A percentile compares a stretch with the other conserved stretches of the same genome.
Evolutionary conservation across 1,140 invertebrate species (phyloP).

Genomic region (Rhynchophorus ferrugineus): DNA sequence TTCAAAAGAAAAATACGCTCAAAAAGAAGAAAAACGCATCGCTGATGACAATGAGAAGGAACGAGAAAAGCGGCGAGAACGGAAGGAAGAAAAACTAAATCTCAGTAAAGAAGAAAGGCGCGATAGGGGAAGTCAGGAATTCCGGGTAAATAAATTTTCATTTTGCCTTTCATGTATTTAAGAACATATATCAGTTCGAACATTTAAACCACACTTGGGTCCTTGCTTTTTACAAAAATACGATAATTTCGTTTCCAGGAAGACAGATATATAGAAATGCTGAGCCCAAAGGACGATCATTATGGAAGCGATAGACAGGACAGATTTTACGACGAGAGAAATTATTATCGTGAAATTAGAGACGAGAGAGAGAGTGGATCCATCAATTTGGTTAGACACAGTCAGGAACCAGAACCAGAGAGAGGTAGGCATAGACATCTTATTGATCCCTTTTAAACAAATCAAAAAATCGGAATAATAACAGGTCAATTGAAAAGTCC

Average conservation of each 20-base stretch:
- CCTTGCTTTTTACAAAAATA: no score
- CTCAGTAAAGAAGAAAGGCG: conserved; percentile 11
- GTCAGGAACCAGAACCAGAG: conserved; percentile 37
- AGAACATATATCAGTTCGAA: conserved; percentile 3
- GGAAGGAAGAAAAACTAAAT: conserved; percentile 21
- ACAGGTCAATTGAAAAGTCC: no score
- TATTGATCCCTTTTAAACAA: no score
- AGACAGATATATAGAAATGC: conserved; percentile 41
- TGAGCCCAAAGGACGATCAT: conserved; percentile 38
- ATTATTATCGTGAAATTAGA: conserved; percentile 42
- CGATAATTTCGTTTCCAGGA: no score
- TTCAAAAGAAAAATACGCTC: conserved; percentile 42
- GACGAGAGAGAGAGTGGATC: conserved; percentile 34
- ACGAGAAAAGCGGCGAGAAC: conserved; percentile 35
- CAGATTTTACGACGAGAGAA: conserved; percentile 38
- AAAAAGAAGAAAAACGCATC: conserved; percentile 45
- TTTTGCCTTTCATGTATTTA: conserved; percentile 1
- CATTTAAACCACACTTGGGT: no score
- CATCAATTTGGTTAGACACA: conserved; percentile 29
- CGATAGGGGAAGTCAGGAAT: not conserved
- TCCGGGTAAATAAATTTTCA: not conserved
- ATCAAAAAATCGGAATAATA: no score
- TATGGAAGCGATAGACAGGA: conserved; percentile 33
- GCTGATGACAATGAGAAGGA: conserved; percentile 40
- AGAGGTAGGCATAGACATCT: conserved; percentile 31